Base-by-base conservation (phyloP, 1,140 invertebrate genomes). In the Paracyclopina nana region DNA sequence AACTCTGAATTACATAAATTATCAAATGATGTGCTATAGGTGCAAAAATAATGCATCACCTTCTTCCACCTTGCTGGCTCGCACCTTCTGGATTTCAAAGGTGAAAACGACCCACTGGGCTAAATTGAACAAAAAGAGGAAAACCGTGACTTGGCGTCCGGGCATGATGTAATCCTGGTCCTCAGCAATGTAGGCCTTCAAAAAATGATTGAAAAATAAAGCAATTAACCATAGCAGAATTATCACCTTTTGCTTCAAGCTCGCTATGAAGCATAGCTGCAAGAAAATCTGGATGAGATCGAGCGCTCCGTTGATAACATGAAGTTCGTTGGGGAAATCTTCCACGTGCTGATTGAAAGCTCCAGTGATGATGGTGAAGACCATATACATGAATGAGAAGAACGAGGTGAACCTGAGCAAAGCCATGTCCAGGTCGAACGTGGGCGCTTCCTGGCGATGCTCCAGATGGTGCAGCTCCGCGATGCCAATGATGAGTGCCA, bases 41-140 rank as follows among this genome's bases (percentile, higher is more conserved):
- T n/a, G n/a, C n/a, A n/a, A n/a, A n/a, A n/a, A n/a, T n/a, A n/a
- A n/a, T n/a, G n/a, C n/a, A n/a, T n/a, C n/a, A 51, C 53, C 55
- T 42, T 64, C 62, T 57, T 64, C 62, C 26, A 87, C 82, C 51
- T 82, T 83, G 67, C 86, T 87, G 53, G 79, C 81, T 58, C 79
- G 75, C 49, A 86, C 82, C 68, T 87, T 88, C 69, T 88, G 82
- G 54, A 82, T 82, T 68, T 94, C 90, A 63, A 96, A 92, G 28
- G 88, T 94, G 63, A 88, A 86, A 60, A 90, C 84, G 51, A 87
- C 77, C 80, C 85, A 91, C 79, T 90, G 84, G 54, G 84, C 86
- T 49, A 91, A 74, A 63, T 95, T 95, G 66, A 82, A 85, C 60
- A 95, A 86, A 18, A 94, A 72, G 40, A 94, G 67, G 69, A 94